Conservation (phyloP, 2,113 vertebrate species). For the Mastomys natalensis region DNA sequence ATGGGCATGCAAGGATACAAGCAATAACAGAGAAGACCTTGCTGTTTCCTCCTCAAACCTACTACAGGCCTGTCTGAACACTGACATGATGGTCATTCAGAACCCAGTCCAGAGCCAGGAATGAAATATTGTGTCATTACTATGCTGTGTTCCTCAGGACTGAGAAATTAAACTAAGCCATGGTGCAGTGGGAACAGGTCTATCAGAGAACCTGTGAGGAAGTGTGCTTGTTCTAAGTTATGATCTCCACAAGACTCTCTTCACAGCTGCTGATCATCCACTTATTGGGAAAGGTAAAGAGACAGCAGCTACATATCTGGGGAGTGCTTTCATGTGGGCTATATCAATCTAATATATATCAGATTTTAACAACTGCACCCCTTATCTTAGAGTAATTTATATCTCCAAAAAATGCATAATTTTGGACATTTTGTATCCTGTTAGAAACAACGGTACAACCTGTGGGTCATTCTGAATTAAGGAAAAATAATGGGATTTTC, state of each 20-base stretch:
- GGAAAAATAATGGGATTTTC: not conserved
- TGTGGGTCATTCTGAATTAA: conserved; percentile 6
- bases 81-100: not conserved
- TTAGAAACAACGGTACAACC: not conserved
- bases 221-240: not conserved
- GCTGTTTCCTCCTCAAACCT: not conserved
- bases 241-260: not conserved
- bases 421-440: not conserved
- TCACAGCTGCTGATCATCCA: not conserved
- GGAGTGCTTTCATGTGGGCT: not conserved
- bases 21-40: not conserved
- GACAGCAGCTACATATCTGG: not conserved
- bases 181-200: not conserved
- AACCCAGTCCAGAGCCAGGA: not conserved
- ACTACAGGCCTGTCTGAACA: not conserved
- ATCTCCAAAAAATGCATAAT: not conserved
- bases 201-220: not conserved
- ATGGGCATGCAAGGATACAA: not conserved
- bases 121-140: not conserved
- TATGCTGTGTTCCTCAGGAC: not conserved
- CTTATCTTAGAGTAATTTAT: not conserved
- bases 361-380: not conserved
- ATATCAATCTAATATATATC: not conserved
- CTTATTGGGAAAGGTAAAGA: accelerated
- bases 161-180: conserved; percentile 24